These are phyloP conservation scores for Heliothis virescens DNA, from an alignment of 1,140 invertebrate species.

Conservation along the genomic window DNA sequence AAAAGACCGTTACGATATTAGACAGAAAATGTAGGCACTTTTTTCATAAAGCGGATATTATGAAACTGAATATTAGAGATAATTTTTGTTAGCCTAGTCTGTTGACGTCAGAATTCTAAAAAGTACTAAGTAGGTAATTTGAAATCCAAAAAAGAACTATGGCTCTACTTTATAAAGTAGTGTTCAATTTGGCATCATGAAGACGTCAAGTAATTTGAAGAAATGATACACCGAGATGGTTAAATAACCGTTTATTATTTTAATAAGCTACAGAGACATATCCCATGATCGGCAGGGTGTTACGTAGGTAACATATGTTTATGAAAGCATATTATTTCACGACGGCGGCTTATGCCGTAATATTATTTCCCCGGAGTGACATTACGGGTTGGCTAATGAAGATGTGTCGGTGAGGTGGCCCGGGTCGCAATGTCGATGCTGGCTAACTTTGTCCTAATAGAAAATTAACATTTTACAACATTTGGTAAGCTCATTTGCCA, in stretches of 20 bases:
- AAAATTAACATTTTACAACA: constrained; percentile 50
- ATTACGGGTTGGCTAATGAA: constrained; percentile 67
- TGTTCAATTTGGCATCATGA: too few relatives aligned
- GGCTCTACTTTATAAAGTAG: too few relatives aligned
- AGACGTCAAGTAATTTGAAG: too few relatives aligned
- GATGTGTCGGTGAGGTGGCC: constrained; percentile 61
- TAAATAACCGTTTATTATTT: too few relatives aligned
- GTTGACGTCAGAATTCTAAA: too few relatives aligned
- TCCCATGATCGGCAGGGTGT: not conserved
- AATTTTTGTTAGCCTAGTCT: too few relatives aligned
- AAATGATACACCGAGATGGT: too few relatives aligned
- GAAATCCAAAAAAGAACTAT: not conserved
- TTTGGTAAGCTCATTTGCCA: constrained; percentile 30
- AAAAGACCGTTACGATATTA: not conserved
- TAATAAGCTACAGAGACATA: not conserved
- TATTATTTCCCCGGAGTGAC: constrained; percentile 63
- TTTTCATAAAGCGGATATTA: not conserved
- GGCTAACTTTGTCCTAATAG: constrained; percentile 46
- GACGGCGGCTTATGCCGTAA: constrained; percentile 47
- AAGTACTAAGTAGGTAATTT: too few relatives aligned
- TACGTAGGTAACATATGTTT: constrained; percentile 16
- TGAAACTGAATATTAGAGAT: not conserved
- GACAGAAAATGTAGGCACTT: not conserved
- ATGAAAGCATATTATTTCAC: constrained; percentile 35
- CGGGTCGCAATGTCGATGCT: constrained; percentile 49